These are phyloP conservation scores for Harmothoe impar DNA, from an alignment of 2,888 invertebrate species.

Conservation along the genomic window DNA sequence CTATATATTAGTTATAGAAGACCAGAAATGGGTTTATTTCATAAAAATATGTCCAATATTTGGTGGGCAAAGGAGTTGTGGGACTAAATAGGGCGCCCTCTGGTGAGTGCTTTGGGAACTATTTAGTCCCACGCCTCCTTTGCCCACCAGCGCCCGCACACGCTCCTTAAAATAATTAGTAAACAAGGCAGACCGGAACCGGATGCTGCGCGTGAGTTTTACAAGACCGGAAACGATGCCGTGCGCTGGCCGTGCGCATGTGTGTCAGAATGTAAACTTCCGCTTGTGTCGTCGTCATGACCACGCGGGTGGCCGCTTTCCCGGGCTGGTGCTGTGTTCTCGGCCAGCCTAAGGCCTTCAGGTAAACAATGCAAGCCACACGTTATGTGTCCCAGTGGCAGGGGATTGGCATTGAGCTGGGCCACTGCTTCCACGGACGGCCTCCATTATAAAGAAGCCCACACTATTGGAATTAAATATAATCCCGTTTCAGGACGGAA, in stretches of 20 bases:
- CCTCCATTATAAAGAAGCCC: neutral
- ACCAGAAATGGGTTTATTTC: no score
- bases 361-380: neutral
- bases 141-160: no score
- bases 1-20: no score
- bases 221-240: no score
- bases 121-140: no score
- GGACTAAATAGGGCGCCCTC: no score
- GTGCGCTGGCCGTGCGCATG: constrained; percentile 23
- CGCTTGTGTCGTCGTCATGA: constrained; percentile 43
- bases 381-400: neutral
- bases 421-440: neutral
- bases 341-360: neutral
- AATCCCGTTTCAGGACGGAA: neutral
- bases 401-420: neutral
- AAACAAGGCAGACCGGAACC: no score
- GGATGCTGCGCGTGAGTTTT: no score
- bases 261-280: constrained; percentile 1
- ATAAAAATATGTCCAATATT: no score
- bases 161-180: no score
- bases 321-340: constrained; percentile 16
- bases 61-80: no score
- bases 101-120: no score
- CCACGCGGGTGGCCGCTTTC: constrained; percentile 14
- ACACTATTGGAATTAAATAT: neutral